phyloP scores from a whole-genome alignment of 2,797 vertebrate species.

The Jordanella pulchra region DNA sequence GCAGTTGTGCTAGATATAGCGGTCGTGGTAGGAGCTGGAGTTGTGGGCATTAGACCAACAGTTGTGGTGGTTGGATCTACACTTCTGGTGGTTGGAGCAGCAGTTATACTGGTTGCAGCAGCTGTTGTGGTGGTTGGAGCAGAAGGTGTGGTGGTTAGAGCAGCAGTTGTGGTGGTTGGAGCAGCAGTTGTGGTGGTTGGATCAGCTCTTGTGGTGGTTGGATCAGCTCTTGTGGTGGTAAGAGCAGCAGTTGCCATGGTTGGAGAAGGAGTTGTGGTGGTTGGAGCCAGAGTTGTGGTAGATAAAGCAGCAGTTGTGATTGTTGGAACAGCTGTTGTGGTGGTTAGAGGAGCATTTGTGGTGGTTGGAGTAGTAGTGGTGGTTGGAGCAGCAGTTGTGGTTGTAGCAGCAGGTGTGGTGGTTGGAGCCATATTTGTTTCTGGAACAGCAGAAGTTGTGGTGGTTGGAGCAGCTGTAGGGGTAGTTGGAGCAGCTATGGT shows the following conservation, averaged over 20 bases:
- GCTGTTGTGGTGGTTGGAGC: background rate
- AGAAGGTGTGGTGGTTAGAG: background rate
- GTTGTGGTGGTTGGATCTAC: background rate
- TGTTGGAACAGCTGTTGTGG: background rate
- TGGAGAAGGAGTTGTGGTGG: background rate
- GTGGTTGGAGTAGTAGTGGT: background rate
- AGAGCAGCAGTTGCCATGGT: background rate
- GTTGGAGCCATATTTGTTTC: background rate
- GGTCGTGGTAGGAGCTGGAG: background rate
- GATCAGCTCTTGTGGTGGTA: background rate
- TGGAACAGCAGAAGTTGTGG: background rate
- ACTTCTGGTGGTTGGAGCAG: background rate
- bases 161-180: background rate
- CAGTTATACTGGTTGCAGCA: background rate
- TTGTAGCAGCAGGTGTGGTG: background rate
- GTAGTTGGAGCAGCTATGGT: background rate
- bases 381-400: background rate
- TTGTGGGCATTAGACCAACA: background rate
- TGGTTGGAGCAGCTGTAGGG: background rate
- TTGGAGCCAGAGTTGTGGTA: background rate
- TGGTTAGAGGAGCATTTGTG: background rate
- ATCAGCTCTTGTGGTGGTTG: background rate
- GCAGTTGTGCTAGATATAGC: background rate
- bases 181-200: fast-evolving
- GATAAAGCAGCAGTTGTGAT: background rate